Evolutionary conservation across 2,888 invertebrate species (phyloP).

Genomic region (Drosophila antonietae): DNA sequence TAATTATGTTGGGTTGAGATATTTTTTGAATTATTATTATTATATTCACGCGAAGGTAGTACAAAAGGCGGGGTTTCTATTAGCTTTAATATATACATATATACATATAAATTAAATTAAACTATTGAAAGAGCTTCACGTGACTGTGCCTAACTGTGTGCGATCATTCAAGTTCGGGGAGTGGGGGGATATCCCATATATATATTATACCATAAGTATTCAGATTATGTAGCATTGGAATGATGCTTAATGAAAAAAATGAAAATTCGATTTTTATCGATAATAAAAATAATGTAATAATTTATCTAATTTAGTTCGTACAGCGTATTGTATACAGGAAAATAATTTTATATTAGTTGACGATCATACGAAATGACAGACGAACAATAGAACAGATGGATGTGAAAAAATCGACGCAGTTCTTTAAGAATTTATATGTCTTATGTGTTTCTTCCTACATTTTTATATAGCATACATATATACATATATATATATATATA

Average conservation of each 20-base stretch:
- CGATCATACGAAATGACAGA: too few relatives aligned
- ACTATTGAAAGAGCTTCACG: neutral
- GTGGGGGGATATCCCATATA: neutral
- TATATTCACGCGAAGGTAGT: neutral
- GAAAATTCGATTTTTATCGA: neutral
- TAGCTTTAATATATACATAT: neutral
- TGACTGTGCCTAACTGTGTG: neutral
- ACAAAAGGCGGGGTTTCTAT: neutral
- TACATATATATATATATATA: neutral
- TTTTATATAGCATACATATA: too few relatives aligned
- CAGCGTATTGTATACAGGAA: too few relatives aligned
- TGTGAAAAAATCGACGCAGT: too few relatives aligned
- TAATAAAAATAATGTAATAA: neutral
- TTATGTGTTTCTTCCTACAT: too few relatives aligned
- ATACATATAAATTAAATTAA: neutral
- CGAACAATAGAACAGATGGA: too few relatives aligned
- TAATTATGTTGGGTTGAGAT: neutral
- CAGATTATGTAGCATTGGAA: neutral
- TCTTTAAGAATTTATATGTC: too few relatives aligned
- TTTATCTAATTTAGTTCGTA: neutral
- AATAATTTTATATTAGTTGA: too few relatives aligned
- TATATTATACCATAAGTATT: neutral
- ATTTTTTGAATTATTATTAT: neutral
- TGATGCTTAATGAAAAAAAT: neutral
- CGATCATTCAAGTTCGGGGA: neutral